Base-by-base conservation (phyloP, 2,888 invertebrate species). In the Dorcus hopei region DNA sequence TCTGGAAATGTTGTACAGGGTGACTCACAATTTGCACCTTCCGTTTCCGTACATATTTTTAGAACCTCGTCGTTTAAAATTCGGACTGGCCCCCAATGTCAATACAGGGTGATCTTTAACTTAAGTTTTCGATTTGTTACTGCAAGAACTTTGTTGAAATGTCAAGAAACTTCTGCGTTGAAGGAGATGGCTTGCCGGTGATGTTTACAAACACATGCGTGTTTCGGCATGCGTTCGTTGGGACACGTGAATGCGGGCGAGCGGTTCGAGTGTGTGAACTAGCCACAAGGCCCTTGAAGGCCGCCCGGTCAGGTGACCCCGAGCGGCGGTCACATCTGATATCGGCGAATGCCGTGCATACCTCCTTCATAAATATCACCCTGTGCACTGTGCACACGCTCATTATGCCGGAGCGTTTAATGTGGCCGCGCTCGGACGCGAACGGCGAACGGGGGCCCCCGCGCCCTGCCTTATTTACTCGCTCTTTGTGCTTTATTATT, bases 311-410 rank as follows among this genome's bases (percentile, higher is more conserved):
- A 65, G 58, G 63, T 66, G 67, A 66, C 65, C 66, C 63, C 57
- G 59, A 61, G 62, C 61, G 51, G 50, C 65, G 65, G 67, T 66
- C 68, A 65, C 67, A 69, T 69, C 69, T 68, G 68, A 69, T 69
- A 68, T 61, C 61, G 61, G 67, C 67, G 64, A 66, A 69, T 69
- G 65, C 69, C 68, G 64, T 64, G 62, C 69, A 69, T 68, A 68
- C 65, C 68, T 65, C 65, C 68, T 68, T 68, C 68, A 67, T 69
- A 69, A 69, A 69, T 69, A 69, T 68, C 66, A 68, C 68, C 67
- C 65, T 63, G 64, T 63, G 56, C 58, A 38, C 58, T 48, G 58
- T 58, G 53, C 53, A 53, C 48, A 52, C 61, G 67, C 69, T 69
- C 68, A 68, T 69, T 69, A 68, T 68, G 65, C 63, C 66, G 63